Percentiles rank a stretch among this genome's conserved stretches.
phyloP scores from a whole-genome alignment of 2,797 vertebrate species.

The Menidia menidia region DNA sequence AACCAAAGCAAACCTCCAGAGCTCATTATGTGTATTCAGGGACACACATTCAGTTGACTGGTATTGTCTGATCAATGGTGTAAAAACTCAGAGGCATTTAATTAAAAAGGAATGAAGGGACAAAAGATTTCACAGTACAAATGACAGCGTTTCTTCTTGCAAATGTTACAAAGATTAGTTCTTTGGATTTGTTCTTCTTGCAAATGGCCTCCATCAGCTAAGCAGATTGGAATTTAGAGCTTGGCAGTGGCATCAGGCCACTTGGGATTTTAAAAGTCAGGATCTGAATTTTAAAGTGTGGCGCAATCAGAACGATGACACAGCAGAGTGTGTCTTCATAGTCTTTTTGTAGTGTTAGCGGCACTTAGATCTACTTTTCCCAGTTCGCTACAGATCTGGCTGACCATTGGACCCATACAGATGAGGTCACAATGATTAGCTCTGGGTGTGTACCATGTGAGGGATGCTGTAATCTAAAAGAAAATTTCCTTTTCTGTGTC shows the following conservation, averaged over 20 bases:
- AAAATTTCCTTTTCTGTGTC: too few species aligned
- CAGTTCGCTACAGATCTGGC: too few species aligned
- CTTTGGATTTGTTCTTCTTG: conserved; percentile 2
- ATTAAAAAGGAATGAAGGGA: not conserved
- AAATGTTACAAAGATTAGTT: not conserved
- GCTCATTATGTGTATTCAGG: not conserved
- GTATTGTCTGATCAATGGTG: not conserved
- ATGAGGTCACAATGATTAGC: too few species aligned
- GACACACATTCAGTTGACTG: not conserved
- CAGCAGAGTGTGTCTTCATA: too few species aligned
- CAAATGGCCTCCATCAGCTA: conserved; percentile 8
- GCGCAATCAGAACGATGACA: too few species aligned
- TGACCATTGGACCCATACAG: too few species aligned
- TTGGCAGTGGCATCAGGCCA: conserved; percentile 17
- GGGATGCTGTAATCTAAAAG: too few species aligned
- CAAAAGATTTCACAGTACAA: not conserved
- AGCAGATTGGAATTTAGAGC: conserved; percentile 26
- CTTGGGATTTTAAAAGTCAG: conserved; percentile 9
- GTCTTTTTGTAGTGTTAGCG: too few species aligned
- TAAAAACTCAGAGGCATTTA: not conserved
- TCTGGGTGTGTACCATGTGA: too few species aligned
- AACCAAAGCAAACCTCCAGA: not conserved
- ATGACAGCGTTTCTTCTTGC: not conserved
- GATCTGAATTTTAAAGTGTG: not conserved
- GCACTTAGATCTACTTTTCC: too few species aligned